phyloP scores from a whole-genome alignment of 2,797 vertebrate species.

The Gambelia wislizenii region DNA sequence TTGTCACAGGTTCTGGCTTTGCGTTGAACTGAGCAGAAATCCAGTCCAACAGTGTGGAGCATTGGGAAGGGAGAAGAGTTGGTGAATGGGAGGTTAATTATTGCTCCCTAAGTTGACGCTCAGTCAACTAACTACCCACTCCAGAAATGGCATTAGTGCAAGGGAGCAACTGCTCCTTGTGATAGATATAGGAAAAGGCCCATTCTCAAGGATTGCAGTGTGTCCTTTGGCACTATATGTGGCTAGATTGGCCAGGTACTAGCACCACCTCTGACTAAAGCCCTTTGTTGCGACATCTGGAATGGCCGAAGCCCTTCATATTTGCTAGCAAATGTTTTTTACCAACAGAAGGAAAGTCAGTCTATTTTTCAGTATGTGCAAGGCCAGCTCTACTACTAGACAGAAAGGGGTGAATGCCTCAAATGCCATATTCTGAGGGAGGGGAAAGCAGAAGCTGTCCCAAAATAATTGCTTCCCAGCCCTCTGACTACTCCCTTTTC shows the following conservation, averaged over 20 bases:
- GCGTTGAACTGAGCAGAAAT: not conserved
- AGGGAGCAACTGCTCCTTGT: not conserved
- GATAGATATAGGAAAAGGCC: not conserved
- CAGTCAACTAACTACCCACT: not conserved
- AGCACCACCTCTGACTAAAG: not conserved
- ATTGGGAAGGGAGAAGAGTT: not conserved
- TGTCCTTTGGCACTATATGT: not conserved
- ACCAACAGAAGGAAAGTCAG: not conserved
- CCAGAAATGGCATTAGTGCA: not conserved
- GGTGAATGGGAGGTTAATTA: not conserved
- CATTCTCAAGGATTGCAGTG: not conserved
- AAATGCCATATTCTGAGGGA: too few relatives aligned
- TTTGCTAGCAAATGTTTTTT: not conserved
- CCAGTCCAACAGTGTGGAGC: not conserved
- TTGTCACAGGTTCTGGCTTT: conserved; percentile 17
- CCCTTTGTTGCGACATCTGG: not conserved
- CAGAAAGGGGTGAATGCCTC: too few relatives aligned
- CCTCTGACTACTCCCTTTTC: not conserved
- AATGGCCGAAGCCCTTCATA: not conserved
- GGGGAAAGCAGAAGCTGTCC: not conserved
- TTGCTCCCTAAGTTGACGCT: not conserved
- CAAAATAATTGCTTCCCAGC: not conserved
- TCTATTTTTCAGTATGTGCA: too few relatives aligned
- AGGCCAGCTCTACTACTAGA: too few relatives aligned
- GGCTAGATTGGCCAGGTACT: not conserved